Conservation (phyloP, 2,888 invertebrate species). For the Ophraella communa region DNA sequence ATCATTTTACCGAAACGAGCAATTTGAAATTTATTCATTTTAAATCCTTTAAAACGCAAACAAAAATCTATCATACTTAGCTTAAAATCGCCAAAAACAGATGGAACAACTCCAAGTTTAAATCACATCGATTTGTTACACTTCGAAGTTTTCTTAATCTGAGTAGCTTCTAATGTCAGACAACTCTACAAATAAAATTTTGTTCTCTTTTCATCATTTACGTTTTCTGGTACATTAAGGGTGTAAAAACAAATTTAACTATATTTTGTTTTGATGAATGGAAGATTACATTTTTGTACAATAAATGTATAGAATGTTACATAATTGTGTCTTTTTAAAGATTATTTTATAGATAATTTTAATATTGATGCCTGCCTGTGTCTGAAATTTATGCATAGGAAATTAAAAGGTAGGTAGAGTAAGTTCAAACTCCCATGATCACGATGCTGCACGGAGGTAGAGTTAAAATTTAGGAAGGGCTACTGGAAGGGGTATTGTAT, state of each 20-base stretch:
- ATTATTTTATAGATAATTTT: too few relatives aligned
- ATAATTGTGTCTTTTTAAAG: too few relatives aligned
- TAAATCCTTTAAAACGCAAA: neutral
- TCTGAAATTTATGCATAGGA: too few relatives aligned
- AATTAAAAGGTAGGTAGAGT: too few relatives aligned
- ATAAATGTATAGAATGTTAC: too few relatives aligned
- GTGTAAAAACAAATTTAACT: neutral
- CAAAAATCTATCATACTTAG: slow-evolving; percentile 3
- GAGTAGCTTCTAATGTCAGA: slow-evolving; percentile 11
- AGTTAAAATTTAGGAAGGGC: too few relatives aligned
- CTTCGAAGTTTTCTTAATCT: slow-evolving; percentile 13
- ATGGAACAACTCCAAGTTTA: slow-evolving; percentile 4
- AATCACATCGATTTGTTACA: slow-evolving; percentile 13
- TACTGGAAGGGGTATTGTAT: too few relatives aligned
- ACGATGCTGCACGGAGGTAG: too few relatives aligned
- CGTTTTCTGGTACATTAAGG: slow-evolving; percentile 5
- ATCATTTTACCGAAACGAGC: neutral
- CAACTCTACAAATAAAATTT: slow-evolving; percentile 18
- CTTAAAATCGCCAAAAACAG: neutral
- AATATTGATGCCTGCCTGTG: too few relatives aligned
- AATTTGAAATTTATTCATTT: neutral
- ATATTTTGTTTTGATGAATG: too few relatives aligned
- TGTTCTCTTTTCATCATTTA: slow-evolving; percentile 14
- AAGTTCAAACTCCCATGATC: too few relatives aligned
- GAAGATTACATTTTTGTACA: too few relatives aligned